Percentiles rank a stretch among this genome's conserved stretches.
Conservation (phyloP, 2,113 vertebrate genomes). For the Uropsilus gracilis region DNA sequence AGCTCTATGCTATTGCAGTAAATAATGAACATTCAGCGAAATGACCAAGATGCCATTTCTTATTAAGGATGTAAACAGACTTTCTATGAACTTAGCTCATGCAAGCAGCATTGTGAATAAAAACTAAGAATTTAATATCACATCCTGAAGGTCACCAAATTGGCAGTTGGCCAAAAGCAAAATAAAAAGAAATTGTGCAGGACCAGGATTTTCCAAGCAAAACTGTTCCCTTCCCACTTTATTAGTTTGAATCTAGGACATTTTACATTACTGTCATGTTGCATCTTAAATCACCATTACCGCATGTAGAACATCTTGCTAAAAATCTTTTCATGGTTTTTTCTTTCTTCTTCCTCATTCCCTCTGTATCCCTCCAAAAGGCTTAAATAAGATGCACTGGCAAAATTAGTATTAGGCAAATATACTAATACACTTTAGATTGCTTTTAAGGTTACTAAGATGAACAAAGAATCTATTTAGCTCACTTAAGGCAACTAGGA, state of each 20-base stretch:
- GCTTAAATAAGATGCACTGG: neutral
- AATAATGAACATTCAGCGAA: neutral
- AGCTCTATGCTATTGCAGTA: neutral
- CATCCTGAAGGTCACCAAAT: conserved; percentile 36
- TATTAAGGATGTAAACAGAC: neutral
- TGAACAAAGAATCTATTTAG: neutral
- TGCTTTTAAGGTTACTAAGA: neutral
- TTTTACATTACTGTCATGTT: neutral
- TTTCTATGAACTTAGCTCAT: neutral
- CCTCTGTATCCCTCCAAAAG: neutral
- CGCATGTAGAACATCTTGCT: neutral
- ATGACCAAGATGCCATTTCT: neutral
- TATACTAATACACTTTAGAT: neutral
- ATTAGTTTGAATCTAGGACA: neutral
- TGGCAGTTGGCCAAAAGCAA: neutral
- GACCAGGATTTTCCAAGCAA: neutral
- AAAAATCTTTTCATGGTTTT: neutral
- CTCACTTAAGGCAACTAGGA: neutral
- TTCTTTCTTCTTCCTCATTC: neutral
- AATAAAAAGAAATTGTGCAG: conserved; percentile 35
- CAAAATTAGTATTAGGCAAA: neutral
- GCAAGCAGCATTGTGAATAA: neutral
- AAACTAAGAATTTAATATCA: conserved; percentile 53
- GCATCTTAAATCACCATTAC: neutral
- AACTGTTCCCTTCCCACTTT: neutral